Evolutionary conservation across 2,797 vertebrate species (phyloP).

Genomic region (Manis pentadactyla): DNA sequence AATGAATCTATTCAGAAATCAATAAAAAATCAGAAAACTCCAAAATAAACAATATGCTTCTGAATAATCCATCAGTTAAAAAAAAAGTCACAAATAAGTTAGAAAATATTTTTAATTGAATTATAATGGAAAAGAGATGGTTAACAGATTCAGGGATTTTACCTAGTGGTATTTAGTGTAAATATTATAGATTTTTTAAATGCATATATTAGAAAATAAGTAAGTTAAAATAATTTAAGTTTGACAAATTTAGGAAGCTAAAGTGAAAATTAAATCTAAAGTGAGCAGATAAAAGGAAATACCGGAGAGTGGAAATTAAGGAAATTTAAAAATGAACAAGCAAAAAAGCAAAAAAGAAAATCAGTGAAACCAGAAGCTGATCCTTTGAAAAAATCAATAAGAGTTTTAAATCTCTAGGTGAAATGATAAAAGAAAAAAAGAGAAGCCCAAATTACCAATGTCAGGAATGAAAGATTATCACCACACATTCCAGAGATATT

Average conservation of each 20-base stretch:
- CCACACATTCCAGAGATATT: background rate
- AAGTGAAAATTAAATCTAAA: background rate
- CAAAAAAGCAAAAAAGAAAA: background rate
- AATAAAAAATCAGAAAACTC: background rate
- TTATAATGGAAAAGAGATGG: background rate
- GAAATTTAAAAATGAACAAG: background rate
- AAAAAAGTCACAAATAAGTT: background rate
- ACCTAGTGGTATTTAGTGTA: background rate
- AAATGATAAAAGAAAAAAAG: background rate
- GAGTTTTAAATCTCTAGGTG: background rate
- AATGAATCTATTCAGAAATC: constrained; percentile 1
- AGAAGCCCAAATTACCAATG: background rate
- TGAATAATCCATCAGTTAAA: background rate
- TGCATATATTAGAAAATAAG: background rate
- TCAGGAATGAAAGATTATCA: background rate
- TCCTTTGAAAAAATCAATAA: background rate
- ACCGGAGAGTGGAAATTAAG: background rate
- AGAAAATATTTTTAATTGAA: constrained; percentile 10
- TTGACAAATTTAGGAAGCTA: background rate
- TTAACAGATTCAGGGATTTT: background rate
- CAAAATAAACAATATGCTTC: background rate
- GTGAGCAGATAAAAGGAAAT: background rate
- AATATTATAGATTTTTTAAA: constrained; percentile 6
- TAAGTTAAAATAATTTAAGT: background rate
- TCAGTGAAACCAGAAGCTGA: background rate